Conservation (phyloP, 1,140 invertebrate genomes). For the Diorhabda carinulata region DNA sequence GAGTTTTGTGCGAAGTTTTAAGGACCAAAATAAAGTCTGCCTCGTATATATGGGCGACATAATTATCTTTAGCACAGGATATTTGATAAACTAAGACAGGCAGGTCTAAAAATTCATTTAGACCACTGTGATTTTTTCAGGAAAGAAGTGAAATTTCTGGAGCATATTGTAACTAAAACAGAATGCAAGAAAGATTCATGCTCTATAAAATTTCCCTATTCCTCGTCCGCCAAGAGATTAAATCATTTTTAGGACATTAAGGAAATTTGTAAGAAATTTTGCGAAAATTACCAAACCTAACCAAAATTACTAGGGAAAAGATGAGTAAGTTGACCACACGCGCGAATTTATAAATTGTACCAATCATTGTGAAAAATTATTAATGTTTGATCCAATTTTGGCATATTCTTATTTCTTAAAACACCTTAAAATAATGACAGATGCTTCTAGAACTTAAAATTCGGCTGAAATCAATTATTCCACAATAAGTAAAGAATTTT, state of each 20-base stretch:
- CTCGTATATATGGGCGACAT: slow-evolving; percentile 45
- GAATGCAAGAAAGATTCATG: slow-evolving; percentile 20
- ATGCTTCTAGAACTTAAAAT: slow-evolving; percentile 21
- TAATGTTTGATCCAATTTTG: slow-evolving; percentile 7
- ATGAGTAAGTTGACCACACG: slow-evolving; percentile 12
- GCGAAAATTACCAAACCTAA: slow-evolving; percentile 34
- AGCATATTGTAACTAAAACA: slow-evolving; percentile 34
- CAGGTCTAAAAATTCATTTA: slow-evolving; percentile 21
- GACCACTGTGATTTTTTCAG: slow-evolving; percentile 38
- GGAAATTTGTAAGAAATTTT: slow-evolving; percentile 34
- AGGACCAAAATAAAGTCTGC: slow-evolving; percentile 35
- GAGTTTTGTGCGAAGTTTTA: slow-evolving; percentile 38
- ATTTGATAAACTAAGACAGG: slow-evolving; percentile 17
- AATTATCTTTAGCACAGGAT: slow-evolving; percentile 27
- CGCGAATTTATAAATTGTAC: slow-evolving; percentile 22
- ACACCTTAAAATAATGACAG: slow-evolving; percentile 16
- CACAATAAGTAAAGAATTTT: slow-evolving; percentile 42
- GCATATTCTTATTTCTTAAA: slow-evolving; percentile 7
- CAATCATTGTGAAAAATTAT: slow-evolving; percentile 12
- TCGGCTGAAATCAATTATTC: slow-evolving; percentile 31
- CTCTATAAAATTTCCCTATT: slow-evolving; percentile 31
- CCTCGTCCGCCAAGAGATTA: slow-evolving; percentile 35
- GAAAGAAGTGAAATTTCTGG: slow-evolving; percentile 45
- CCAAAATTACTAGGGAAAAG: slow-evolving; percentile 23
- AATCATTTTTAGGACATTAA: slow-evolving; percentile 23